Conservation (phyloP, 2,888 invertebrate species). For the Gastrophysa polygoni region DNA sequence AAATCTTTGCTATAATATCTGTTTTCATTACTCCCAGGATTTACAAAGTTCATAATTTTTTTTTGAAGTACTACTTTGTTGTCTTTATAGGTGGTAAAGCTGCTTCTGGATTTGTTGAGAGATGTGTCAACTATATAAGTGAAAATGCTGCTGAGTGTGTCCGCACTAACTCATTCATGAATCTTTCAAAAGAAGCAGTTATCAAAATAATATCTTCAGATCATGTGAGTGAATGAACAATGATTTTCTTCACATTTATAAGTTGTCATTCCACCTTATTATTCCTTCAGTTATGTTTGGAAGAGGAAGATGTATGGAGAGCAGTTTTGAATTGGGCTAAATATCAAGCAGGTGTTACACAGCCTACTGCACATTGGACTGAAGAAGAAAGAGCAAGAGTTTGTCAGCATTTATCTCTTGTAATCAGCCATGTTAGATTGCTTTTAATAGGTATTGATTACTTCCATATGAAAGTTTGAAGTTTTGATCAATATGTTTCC, state of each 20-base stretch:
- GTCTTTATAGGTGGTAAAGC: conserved; percentile 74
- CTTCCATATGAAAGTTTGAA: not conserved
- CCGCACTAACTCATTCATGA: conserved; percentile 86
- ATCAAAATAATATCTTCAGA: conserved; percentile 90
- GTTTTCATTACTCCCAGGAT: no score
- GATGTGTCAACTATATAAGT: conserved; percentile 86
- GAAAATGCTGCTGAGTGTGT: conserved; percentile 90
- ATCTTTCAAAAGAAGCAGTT: conserved; percentile 86
- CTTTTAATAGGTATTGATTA: conserved; percentile 73
- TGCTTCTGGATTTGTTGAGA: conserved; percentile 85
- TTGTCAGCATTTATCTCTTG: conserved; percentile 84
- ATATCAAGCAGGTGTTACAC: conserved; percentile 89
- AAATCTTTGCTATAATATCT: not conserved
- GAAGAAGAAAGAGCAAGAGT: conserved; percentile 89
- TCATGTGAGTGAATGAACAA: conserved; percentile 83
- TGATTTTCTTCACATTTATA: no score
- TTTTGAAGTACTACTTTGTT: no score
- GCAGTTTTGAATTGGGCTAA: conserved; percentile 92
- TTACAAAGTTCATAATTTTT: no score
- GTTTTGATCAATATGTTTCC: not conserved
- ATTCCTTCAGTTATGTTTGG: conserved; percentile 72
- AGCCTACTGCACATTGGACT: conserved; percentile 90
- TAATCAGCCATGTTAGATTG: conserved; percentile 87
- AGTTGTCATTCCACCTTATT: not conserved
- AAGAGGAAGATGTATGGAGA: conserved; percentile 94